phyloP scores from a whole-genome alignment of 2,888 invertebrate species.

The Cantharis nigra region DNA sequence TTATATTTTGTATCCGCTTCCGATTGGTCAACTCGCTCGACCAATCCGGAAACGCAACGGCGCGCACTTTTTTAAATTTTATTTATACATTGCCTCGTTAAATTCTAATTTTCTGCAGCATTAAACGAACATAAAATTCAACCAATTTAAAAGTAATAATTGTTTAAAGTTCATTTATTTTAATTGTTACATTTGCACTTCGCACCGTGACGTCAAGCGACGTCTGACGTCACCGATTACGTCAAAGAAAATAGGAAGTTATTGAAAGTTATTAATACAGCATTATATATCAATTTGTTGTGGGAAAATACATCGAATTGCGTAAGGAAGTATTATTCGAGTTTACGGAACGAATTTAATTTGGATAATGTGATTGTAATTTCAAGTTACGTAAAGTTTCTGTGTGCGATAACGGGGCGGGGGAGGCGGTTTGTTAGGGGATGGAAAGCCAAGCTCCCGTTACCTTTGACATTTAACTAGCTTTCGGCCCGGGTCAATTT shows the following conservation, averaged over 20 bases:
- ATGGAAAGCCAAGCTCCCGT: constrained; percentile 16
- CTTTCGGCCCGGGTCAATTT: constrained; percentile 25
- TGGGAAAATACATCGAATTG: background rate
- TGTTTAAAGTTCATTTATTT: background rate
- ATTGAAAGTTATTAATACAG: background rate
- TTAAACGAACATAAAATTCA: background rate
- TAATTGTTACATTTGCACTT: background rate
- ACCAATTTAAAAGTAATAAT: background rate
- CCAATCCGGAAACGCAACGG: background rate
- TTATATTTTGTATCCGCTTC: background rate
- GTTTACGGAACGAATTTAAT: background rate
- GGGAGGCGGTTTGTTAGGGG: constrained; percentile 4
- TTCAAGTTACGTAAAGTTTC: background rate
- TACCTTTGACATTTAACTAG: constrained; percentile 38
- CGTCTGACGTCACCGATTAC: background rate
- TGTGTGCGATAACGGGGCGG: background rate
- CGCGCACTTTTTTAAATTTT: background rate
- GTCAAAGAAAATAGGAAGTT: background rate
- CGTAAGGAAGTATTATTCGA: background rate
- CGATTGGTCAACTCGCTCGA: background rate
- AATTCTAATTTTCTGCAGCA: background rate
- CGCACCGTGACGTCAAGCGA: background rate
- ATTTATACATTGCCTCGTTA: background rate
- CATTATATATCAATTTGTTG: background rate
- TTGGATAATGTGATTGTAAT: background rate